Conservation (phyloP, 2,888 invertebrate genomes). For the Barypeithes pellucidus region DNA sequence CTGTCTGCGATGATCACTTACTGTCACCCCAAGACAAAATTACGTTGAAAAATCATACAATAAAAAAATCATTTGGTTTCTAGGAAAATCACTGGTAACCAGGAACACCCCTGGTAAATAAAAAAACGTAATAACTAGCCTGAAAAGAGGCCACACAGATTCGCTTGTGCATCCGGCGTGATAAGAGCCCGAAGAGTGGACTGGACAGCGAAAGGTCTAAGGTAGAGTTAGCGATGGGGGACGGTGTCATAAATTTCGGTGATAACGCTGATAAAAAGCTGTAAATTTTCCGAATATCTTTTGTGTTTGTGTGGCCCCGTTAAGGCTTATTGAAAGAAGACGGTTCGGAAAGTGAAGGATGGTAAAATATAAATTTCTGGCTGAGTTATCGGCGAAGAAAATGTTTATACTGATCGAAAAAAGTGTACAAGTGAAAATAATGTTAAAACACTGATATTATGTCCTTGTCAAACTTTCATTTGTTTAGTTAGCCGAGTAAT, state of each 20-base stretch:
- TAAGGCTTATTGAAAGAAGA: conserved; percentile 37
- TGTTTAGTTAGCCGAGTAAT: too few species aligned
- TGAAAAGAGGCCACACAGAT: not conserved
- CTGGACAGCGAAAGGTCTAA: conserved; percentile 45
- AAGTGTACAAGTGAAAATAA: too few species aligned
- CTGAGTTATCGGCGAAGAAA: not conserved
- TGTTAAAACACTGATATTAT: too few species aligned
- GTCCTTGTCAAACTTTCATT: too few species aligned
- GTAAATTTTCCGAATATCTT: conserved; percentile 53
- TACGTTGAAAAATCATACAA: too few species aligned
- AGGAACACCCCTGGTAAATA: too few species aligned
- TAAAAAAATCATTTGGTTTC: too few species aligned
- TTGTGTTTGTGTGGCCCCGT: conserved; percentile 40
- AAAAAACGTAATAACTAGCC: too few species aligned
- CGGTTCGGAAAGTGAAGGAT: conserved; percentile 18
- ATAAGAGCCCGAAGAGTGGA: conserved; percentile 37
- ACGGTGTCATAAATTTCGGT: conserved; percentile 47
- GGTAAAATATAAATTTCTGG: conserved; percentile 14
- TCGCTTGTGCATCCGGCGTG: conserved; percentile 40
- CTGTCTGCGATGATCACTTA: too few species aligned
- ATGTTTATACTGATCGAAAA: too few species aligned
- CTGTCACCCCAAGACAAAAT: too few species aligned
- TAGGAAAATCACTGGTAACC: too few species aligned
- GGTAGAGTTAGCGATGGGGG: conserved; percentile 47
- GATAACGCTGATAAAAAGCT: conserved; percentile 51